Evolutionary conservation across 2,888 invertebrate species (phyloP), one percentile per base, ranked within the genome.

Genomic region (Mesorhabditis belari): DNA sequence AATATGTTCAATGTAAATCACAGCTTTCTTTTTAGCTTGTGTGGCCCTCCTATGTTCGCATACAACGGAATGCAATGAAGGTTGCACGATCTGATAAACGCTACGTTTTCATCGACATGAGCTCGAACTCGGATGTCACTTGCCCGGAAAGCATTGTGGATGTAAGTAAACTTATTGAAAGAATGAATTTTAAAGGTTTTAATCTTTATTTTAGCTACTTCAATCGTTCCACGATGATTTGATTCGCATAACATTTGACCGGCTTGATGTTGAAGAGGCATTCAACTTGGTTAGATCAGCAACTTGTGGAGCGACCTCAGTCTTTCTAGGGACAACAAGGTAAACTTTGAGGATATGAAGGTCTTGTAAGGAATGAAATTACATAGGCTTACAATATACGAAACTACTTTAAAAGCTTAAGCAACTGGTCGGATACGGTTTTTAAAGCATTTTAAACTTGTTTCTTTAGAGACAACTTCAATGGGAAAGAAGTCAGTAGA

Each of bases 401-500:
- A n/a, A n/a, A n/a, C n/a, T n/a, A n/a, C n/a, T n/a, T n/a, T n/a
- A n/a, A n/a, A n/a, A n/a, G n/a, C n/a, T n/a, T n/a, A n/a, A n/a
- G n/a, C n/a, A n/a, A n/a, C n/a, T n/a, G n/a, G n/a, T n/a, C n/a
- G n/a, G n/a, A n/a, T n/a, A n/a, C n/a, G n/a, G n/a, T n/a, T n/a
- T n/a, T n/a, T n/a, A 71, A 73, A 9, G 55, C 73, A 17, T n/a
- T n/a, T n/a, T n/a, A n/a, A n/a, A n/a, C n/a, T n/a, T n/a, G n/a
- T n/a, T n/a, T n/a, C n/a, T n/a, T n/a, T n/a, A n/a, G n/a, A n/a
- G 74, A 79, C 63, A 70, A 69, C 24, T 78, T 78, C 60, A 62
- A 72, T 21, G 76, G 71, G 2, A 64, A 69, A 25, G 44, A 53
- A 23, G 79, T 79, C 23, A 50, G 57, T 4, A 60, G 60, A n/a